Evolutionary conservation across 2,113 vertebrate genomes (phyloP), one percentile per base, ranked within the genome.

Genomic region (Corythornis vintsioides): DNA sequence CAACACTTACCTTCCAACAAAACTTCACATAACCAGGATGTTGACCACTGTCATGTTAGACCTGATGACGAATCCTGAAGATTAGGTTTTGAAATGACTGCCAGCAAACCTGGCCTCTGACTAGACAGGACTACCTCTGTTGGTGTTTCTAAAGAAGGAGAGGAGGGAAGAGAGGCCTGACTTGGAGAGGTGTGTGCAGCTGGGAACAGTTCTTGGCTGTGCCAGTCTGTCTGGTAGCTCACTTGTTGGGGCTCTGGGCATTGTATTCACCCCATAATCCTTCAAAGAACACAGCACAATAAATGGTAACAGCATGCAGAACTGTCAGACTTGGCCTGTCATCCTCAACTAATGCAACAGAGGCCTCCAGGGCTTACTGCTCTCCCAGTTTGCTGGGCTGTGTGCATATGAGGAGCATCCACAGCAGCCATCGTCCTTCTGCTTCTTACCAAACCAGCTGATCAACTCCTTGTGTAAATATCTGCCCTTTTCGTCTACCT

Each of bases 131-230:
- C 17, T 43, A 25, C 2, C 24, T 70, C 28, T 71, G 35, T 15
- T 40, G 43, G 4, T 86, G 40, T 40, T 83, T 18, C 80, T 22
- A 35, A 42, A 57, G 47, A 71, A 57, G 52, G 40, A 35, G 7
- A 48, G 48, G 53, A 48, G 22, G 50, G n/a, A 56, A 48, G 22
- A 55, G n/a, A 56, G n/a, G 18, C 18, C 59, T 67, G 42, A 17
- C 0, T 1, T 42, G 19, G 73, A 57, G 65, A 42, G 16, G 21
- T 0, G 0, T 64, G 19, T 60, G 48, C 45, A 71, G 35, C 61
- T 64, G 76, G 42, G 65, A 17, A 55, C 55, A 26, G 47, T 8
- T 84, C 48, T 33, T 38, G 53, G 20, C 48, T 12, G 14, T 66
- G 53, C 60, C 43, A 71, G n/a, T 31, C 57, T 84, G 61, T 11